Evolutionary conservation across 35 echinoderm and acorn worm species (phyloP).

Genomic region (Ophiothrix spiculata): DNA sequence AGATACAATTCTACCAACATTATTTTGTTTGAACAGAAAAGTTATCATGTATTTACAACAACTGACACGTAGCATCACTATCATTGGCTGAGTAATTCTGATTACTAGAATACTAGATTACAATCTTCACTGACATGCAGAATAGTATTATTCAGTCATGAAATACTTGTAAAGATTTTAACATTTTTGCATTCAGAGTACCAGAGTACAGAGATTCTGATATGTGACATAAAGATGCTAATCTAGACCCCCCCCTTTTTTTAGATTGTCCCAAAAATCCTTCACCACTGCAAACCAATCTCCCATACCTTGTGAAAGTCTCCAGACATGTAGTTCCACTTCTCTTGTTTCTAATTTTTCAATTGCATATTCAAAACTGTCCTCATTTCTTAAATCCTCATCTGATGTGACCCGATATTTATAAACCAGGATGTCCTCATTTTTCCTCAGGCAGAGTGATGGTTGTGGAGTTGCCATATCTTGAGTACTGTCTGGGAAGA

Average conservation of each 20-base stretch:
- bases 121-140: too few species aligned
- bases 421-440: slow-evolving; percentile 30
- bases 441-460: slow-evolving; percentile 4
- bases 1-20: neutral
- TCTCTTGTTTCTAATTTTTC: slow-evolving; percentile 18
- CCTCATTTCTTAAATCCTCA: neutral
- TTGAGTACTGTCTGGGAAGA: slow-evolving; percentile 21
- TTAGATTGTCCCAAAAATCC: neutral
- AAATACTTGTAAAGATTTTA: too few species aligned
- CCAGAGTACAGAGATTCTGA: too few species aligned
- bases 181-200: too few species aligned
- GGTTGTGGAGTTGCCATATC: neutral
- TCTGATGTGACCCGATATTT: neutral
- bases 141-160: too few species aligned
- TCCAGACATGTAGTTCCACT: slow-evolving; percentile 23
- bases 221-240: too few species aligned
- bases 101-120: too few species aligned
- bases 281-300: too few species aligned
- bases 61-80: neutral
- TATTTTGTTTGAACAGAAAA: neutral
- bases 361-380: slow-evolving; percentile 17
- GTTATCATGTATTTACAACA: neutral
- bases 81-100: too few species aligned
- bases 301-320: neutral
- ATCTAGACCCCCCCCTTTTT: too few species aligned